Conservation (phyloP, 2,888 invertebrate species). For the Dascillus cervinus region DNA sequence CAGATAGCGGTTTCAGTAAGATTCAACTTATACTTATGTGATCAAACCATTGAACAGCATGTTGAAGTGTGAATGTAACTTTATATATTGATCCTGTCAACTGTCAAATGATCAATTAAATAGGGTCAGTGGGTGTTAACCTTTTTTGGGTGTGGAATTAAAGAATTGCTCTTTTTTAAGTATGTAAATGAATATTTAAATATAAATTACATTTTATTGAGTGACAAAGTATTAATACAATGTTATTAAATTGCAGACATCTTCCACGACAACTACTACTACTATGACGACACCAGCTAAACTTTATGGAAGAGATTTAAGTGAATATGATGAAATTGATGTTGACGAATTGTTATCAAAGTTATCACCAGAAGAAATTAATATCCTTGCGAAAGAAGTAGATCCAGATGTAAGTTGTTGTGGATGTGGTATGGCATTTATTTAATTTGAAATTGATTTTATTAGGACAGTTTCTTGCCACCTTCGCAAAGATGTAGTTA, state of each 20-base stretch:
- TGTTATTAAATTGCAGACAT: constrained; percentile 61
- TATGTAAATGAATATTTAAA: neutral
- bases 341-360: constrained; percentile 91
- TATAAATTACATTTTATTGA: neutral
- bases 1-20: too few relatives aligned
- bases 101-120: too few relatives aligned
- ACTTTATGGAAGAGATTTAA: constrained; percentile 82
- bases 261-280: constrained; percentile 80
- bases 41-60: too few relatives aligned
- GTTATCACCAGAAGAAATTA: constrained; percentile 91
- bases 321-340: constrained; percentile 89
- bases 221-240: constrained; percentile 1
- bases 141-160: constrained; percentile 27
- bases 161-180: neutral
- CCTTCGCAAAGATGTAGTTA: constrained; percentile 93
- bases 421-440: constrained; percentile 2
- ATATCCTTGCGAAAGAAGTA: constrained; percentile 95
- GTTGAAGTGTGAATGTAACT: too few relatives aligned
- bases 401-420: constrained; percentile 98
- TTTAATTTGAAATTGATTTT: constrained; percentile 18
- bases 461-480: constrained; percentile 93
- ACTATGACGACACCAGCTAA: constrained; percentile 87
- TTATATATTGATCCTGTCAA: too few relatives aligned
- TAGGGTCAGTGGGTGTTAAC: constrained; percentile 28
- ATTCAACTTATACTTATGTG: too few relatives aligned